Evolutionary conservation across 2,888 invertebrate species (phyloP).

Genomic region (Tachina lurida): DNA sequence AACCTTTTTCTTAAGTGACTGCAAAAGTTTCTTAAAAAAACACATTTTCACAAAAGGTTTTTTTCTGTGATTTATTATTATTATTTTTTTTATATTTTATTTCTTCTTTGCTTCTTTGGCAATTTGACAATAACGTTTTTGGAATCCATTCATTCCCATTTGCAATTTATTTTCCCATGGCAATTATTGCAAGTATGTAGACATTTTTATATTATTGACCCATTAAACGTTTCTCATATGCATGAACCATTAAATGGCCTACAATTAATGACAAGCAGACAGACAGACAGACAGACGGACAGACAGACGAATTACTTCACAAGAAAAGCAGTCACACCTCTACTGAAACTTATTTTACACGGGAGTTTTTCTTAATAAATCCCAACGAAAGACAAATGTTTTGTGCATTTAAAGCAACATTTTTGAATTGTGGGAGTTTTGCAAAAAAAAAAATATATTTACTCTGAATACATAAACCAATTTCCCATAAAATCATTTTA

Average conservation of each 20-base stretch:
- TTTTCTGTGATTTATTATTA: not conserved
- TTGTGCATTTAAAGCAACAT: not conserved
- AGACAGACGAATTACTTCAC: not conserved
- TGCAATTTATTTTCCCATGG: conserved; percentile 24
- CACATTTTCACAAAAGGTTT: too few relatives aligned
- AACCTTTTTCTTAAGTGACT: too few relatives aligned
- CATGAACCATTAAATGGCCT: conserved; percentile 45
- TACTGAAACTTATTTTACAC: not conserved
- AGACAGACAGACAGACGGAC: not conserved
- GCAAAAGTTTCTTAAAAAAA: too few relatives aligned
- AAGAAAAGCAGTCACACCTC: conserved; percentile 35
- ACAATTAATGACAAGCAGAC: conserved; percentile 1
- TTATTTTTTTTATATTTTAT: not conserved
- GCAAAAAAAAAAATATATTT: not conserved
- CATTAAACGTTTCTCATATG: conserved; percentile 40
- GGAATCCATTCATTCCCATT: conserved; percentile 2
- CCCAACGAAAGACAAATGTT: conserved; percentile 14
- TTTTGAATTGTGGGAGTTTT: not conserved
- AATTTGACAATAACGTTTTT: conserved; percentile 29
- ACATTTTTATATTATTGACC: conserved; percentile 51
- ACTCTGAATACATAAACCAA: not conserved
- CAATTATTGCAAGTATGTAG: not conserved
- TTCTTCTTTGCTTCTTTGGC: conserved; percentile 5
- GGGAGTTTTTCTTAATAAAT: conserved; percentile 19
- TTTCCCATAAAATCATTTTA: not conserved